Evolutionary conservation across 2,113 vertebrate genomes (phyloP).

Genomic region (Neotragus moschatus): DNA sequence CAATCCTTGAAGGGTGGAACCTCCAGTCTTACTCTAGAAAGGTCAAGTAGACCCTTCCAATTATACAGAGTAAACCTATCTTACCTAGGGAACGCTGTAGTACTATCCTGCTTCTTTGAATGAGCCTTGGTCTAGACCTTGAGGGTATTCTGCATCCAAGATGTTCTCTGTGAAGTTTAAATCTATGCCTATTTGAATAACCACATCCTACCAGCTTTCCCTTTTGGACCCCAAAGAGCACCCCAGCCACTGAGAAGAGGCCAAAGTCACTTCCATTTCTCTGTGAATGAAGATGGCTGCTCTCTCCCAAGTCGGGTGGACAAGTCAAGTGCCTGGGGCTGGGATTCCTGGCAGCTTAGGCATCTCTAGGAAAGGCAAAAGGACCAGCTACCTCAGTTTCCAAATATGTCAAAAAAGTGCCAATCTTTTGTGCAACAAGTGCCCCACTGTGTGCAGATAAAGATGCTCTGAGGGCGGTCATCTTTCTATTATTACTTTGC

Average conservation of each 20-base stretch:
- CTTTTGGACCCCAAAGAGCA: not conserved
- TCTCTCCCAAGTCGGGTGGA: not conserved
- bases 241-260: not conserved
- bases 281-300: not conserved
- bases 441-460: not conserved
- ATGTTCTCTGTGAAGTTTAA: not conserved
- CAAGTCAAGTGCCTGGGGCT: not conserved
- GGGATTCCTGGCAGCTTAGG: not conserved
- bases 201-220: accelerated
- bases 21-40: not conserved
- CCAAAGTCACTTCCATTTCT: accelerated
- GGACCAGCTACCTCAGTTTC: constrained; percentile 58
- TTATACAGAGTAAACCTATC: accelerated
- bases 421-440: constrained; percentile 39
- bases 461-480: not conserved
- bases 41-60: not conserved
- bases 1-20: not conserved
- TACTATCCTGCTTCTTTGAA: not conserved
- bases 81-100: too few relatives aligned
- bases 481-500: constrained; percentile 52
- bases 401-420: constrained; percentile 40
- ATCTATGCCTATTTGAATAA: not conserved
- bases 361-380: not conserved
- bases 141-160: not conserved
- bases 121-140: not conserved